Conservation (phyloP, 2,888 invertebrate species). For the Ochropleura leucogaster region DNA sequence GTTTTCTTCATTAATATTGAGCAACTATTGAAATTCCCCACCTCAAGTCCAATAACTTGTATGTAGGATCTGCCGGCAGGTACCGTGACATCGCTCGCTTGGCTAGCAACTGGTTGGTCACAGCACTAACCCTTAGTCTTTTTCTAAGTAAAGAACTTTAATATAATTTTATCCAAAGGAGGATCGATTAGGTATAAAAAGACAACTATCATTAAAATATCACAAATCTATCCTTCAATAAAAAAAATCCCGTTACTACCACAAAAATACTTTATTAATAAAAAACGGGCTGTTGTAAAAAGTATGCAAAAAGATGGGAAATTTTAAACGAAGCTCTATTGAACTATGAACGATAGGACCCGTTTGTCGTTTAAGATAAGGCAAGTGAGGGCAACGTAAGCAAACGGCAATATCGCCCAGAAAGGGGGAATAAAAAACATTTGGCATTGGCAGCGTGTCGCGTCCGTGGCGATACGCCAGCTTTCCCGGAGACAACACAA, state of each 20-base stretch:
- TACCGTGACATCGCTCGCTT: background rate
- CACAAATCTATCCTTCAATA: background rate
- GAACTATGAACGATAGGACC: conserved; percentile 42
- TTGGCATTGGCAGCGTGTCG: conserved; percentile 76
- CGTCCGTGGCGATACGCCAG: conserved; percentile 83
- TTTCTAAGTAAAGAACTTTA: background rate
- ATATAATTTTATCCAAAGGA: background rate
- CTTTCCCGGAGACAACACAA: conserved; percentile 84
- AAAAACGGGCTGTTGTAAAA: too few species aligned
- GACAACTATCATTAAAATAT: background rate
- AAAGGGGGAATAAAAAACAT: conserved; percentile 81
- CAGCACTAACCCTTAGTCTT: background rate
- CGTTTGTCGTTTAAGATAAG: conserved; percentile 69
- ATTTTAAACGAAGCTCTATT: conserved; percentile 36
- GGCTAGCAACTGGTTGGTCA: background rate
- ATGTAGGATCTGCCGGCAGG: background rate
- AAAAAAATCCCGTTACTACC: conserved; percentile 1
- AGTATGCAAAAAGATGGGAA: conserved; percentile 10
- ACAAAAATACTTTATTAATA: background rate
- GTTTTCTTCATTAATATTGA: background rate
- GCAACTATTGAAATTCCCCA: background rate
- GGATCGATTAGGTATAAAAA: conserved; percentile 1
- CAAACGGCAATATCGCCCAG: conserved; percentile 84
- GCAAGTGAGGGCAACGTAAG: conserved; percentile 73
- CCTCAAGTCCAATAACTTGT: background rate